Base-by-base conservation (phyloP, 1,140 invertebrate genomes). In the Cydia fagiglandana region DNA sequence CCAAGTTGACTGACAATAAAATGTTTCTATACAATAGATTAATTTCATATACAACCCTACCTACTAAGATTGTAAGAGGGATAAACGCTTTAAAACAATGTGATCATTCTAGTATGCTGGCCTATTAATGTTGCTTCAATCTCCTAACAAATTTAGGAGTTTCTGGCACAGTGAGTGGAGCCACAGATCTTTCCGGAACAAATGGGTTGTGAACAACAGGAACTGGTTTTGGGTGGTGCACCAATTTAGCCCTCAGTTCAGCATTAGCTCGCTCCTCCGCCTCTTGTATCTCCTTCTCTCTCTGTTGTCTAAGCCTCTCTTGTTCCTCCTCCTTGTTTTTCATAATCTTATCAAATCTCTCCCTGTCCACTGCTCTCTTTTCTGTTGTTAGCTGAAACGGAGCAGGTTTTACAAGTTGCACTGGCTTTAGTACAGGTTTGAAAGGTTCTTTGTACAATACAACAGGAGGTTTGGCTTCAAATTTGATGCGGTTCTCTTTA, bases 391-490 rank as follows among this genome's bases (percentile, higher is more conserved):
- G 78, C 28, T 83, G 82, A 84, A 93, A 93, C 12, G 90, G 90
- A n/a, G 64, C 77, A 30, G 83, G 74, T 77, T 86, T 88, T 0
- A 85, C 34, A n/a, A 80, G 20, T 20, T 87, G 83, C n/a, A 80
- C 56, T 74, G 78, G 74, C 70, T 87, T 83, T 1, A 84, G 76
- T 1, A 90, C 79, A 56, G 90, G 90, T 74, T 93, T 91, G 47
- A 93, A 93, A n/a, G 90, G 90, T 76, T 91, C 84, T 50, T 92
- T 91, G 47, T 88, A 91, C 2, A 92, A 77, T 38, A 92, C 89
- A 41, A 78, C 73, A 12, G 90, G 82, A 56, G 87, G 88, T 38
- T 82, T 82, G 50, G 89, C 90, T 81, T 92, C 89, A 86, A 93
- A 92, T 73, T 89, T 90, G 6, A 80, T 20, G 64, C 79, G 47